Evolutionary conservation across 2,797 vertebrate species (phyloP).

Genomic region (Pitangus sulphuratus): DNA sequence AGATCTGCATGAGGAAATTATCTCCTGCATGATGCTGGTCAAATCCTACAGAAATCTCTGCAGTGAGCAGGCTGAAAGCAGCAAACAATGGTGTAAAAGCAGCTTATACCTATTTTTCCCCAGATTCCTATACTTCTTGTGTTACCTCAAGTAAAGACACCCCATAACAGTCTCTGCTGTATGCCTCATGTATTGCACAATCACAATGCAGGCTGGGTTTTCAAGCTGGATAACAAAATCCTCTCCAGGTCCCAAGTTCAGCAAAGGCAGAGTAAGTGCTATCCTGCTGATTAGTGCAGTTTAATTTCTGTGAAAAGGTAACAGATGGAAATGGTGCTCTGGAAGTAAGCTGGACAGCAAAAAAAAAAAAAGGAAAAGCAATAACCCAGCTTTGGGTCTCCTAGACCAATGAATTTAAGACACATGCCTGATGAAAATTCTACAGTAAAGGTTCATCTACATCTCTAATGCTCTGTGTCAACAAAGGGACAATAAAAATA

Average conservation of each 20-base stretch:
- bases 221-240: not conserved
- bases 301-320: not conserved
- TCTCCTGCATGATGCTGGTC: not conserved
- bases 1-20: not conserved
- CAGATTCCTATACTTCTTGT: not conserved
- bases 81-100: not conserved
- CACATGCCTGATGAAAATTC: not conserved
- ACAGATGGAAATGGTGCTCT: not conserved
- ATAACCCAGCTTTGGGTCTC: not conserved
- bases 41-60: not conserved
- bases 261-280: not conserved
- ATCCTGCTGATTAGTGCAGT: not conserved
- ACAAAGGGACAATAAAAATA: not conserved
- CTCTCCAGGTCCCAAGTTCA: not conserved
- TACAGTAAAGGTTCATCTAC: not conserved
- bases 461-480: not conserved
- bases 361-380: rapidly evolving
- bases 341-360: not conserved
- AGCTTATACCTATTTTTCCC: not conserved
- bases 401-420: not conserved
- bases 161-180: not conserved
- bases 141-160: not conserved
- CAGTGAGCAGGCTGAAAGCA: not conserved
- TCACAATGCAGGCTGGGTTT: not conserved
- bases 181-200: not conserved